phyloP scores from a whole-genome alignment of 2,888 invertebrate species.

The Lasioglossum marginatum region DNA sequence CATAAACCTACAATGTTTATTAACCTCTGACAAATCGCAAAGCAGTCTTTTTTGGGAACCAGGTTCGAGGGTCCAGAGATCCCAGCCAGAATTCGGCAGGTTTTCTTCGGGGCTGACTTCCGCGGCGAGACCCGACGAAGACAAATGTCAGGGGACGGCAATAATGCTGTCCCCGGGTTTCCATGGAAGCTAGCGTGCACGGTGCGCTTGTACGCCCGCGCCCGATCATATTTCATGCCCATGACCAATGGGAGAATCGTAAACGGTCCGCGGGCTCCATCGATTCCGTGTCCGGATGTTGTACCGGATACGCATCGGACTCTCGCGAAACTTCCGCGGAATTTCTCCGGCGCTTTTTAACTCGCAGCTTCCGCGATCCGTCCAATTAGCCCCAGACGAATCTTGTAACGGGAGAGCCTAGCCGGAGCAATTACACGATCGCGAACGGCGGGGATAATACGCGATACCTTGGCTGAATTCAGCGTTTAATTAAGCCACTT shows the following conservation, averaged over 20 bases:
- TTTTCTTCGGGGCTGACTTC: neutral
- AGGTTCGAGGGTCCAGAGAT: neutral
- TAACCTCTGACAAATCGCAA: no score
- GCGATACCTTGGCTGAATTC: constrained; percentile 38
- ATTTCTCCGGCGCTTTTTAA: neutral
- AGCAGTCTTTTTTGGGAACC: no score
- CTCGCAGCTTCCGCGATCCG: neutral
- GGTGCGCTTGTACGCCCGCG: neutral
- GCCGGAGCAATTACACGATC: constrained; percentile 19
- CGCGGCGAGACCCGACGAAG: constrained; percentile 43
- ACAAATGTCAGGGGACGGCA: constrained; percentile 48
- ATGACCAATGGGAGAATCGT: constrained; percentile 38
- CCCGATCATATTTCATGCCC: constrained; percentile 53
- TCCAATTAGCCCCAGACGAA: neutral
- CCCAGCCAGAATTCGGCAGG: neutral
- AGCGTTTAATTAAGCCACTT: constrained; percentile 60
- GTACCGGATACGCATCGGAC: neutral
- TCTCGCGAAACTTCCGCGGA: neutral
- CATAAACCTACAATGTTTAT: no score
- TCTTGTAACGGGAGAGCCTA: neutral
- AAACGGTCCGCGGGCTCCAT: constrained; percentile 36
- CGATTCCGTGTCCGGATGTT: constrained; percentile 22
- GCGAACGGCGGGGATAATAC: constrained; percentile 34
- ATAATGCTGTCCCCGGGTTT: constrained; percentile 32
- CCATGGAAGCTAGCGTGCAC: constrained; percentile 10